Evolutionary conservation across 2,888 invertebrate genomes (phyloP).

Genomic region (Heteromurus nitidus): DNA sequence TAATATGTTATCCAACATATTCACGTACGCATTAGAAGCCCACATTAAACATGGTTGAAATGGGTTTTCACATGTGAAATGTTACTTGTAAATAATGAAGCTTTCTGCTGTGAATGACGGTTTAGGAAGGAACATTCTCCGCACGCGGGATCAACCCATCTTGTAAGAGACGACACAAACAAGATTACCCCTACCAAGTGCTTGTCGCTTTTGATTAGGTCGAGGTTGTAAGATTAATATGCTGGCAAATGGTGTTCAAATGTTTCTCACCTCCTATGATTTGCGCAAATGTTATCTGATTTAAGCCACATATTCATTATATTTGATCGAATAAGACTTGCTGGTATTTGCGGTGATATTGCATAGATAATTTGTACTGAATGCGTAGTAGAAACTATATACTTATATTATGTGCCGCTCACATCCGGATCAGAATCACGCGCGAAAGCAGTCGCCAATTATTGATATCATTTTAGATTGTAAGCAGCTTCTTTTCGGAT

Average conservation of each 20-base stretch:
- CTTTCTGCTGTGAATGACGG: slow-evolving; percentile 10
- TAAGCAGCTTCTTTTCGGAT: no score
- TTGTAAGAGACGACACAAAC: slow-evolving; percentile 28
- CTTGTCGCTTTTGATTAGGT: slow-evolving; percentile 56
- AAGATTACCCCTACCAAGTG: slow-evolving; percentile 1
- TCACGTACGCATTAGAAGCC: background rate
- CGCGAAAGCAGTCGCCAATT: no score
- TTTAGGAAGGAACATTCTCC: no score
- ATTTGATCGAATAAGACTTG: background rate
- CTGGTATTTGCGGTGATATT: background rate
- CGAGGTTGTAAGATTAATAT: slow-evolving; percentile 49
- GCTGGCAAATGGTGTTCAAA: slow-evolving; percentile 23
- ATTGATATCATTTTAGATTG: no score
- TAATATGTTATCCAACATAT: background rate
- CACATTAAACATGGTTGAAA: slow-evolving; percentile 11
- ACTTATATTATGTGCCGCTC: no score
- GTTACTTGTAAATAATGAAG: background rate
- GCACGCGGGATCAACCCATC: background rate
- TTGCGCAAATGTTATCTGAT: background rate
- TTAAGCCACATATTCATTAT: background rate
- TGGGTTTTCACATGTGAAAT: slow-evolving; percentile 32
- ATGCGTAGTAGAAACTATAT: no score
- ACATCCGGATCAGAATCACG: no score
- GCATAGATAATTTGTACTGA: no score
- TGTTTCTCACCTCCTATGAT: slow-evolving; percentile 5